Percentiles rank a stretch among this genome's conserved stretches.
These are phyloP conservation scores for Seladonia tumulorum DNA, from an alignment of 2,888 invertebrate species.

Conservation along the genomic window DNA sequence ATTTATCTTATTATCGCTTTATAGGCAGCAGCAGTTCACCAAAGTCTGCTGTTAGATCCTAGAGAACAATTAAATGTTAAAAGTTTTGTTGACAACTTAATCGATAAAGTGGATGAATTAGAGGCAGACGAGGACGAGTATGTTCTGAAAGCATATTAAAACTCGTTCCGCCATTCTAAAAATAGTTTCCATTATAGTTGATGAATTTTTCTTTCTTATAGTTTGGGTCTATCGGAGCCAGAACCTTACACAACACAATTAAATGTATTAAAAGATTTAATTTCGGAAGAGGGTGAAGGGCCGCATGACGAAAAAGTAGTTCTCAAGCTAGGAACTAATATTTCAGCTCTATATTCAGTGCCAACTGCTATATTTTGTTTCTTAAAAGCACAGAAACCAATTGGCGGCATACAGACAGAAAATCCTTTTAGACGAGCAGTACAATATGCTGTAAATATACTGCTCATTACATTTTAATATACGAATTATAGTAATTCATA, in stretches of 20 bases:
- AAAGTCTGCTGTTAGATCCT: conserved; percentile 85
- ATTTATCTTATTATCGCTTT: conserved; percentile 57
- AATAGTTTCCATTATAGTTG: neutral
- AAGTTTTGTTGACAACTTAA: conserved; percentile 85
- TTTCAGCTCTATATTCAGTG: conserved; percentile 89
- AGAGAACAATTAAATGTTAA: conserved; percentile 84
- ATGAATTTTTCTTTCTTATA: conserved; percentile 51
- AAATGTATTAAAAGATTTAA: conserved; percentile 85
- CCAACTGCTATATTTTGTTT: conserved; percentile 91
- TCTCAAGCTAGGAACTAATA: conserved; percentile 86
- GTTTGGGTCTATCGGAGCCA: conserved; percentile 81
- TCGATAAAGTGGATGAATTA: conserved; percentile 85
- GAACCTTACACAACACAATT: conserved; percentile 86
- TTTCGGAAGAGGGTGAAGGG: conserved; percentile 83
- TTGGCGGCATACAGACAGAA: conserved; percentile 85
- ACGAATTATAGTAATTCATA: neutral
- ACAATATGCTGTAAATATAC: conserved; percentile 86
- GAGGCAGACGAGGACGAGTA: conserved; percentile 85
- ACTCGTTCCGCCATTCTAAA: neutral
- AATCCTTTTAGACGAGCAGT: conserved; percentile 88
- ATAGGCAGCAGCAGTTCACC: conserved; percentile 86
- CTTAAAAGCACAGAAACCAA: conserved; percentile 85
- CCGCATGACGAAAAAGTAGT: conserved; percentile 85
- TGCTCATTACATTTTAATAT: conserved; percentile 4
- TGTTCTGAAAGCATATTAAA: conserved; percentile 11